Percentiles rank a stretch among this genome's conserved stretches.
These are phyloP conservation scores for Drosophila parabipectinata DNA, from an alignment of 1,140 invertebrate genomes.

Conservation along the genomic window DNA sequence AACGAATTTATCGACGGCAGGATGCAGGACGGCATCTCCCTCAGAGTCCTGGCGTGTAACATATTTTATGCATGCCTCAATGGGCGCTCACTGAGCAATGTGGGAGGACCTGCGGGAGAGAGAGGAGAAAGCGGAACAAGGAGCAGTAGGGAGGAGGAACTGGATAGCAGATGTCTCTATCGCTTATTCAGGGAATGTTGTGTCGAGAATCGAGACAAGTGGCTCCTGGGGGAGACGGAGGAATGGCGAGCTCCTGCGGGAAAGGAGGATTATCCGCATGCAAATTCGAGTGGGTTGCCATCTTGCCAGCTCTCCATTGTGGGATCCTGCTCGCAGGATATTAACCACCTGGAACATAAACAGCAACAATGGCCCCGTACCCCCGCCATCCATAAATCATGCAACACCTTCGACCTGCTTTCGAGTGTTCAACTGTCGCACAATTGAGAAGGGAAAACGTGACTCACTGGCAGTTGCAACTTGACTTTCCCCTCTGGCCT, in stretches of 20 bases:
- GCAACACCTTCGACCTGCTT: conserved; percentile 53
- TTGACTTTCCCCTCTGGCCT: conserved; percentile 11
- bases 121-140: background rate
- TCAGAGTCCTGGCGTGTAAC: conserved; percentile 36
- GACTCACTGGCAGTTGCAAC: conserved; percentile 38
- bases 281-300: conserved; percentile 22
- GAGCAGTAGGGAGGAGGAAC: background rate
- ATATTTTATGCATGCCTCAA: conserved; percentile 66
- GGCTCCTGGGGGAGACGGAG: conserved; percentile 8
- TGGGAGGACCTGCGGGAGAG: conserved; percentile 1
- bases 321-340: conserved; percentile 15
- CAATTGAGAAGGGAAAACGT: conserved; percentile 33
- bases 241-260: background rate
- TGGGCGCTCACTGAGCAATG: conserved; percentile 53
- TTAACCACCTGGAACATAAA: conserved; percentile 40
- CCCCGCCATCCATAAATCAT: conserved; percentile 34
- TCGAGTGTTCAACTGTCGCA: conserved; percentile 38
- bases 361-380: conserved; percentile 39
- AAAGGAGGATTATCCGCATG: conserved; percentile 19
- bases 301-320: conserved; percentile 10
- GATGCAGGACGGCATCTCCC: conserved; percentile 7
- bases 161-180: conserved; percentile 47
- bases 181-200: conserved; percentile 31
- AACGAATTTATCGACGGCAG: conserved; percentile 52
- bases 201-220: conserved; percentile 34